Conservation (phyloP, 2,888 invertebrate genomes). For the Glyphotaelius pellucidus region DNA sequence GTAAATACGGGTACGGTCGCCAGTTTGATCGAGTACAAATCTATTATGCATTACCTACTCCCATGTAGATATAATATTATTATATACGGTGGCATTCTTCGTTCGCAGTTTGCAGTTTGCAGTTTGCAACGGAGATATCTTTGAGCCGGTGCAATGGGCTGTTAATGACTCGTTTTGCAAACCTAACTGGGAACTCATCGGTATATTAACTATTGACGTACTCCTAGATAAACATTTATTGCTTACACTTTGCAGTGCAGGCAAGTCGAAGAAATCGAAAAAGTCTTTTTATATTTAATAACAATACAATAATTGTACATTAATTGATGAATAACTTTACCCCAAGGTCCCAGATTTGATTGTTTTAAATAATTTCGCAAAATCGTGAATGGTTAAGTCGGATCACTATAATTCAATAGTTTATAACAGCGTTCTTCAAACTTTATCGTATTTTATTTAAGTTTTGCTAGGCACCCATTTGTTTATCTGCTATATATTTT, state of each 20-base stretch:
- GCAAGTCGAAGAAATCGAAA: not conserved
- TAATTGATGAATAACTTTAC: not conserved
- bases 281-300: too few species aligned
- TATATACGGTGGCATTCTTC: not conserved
- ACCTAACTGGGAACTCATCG: conserved; percentile 2
- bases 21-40: not conserved
- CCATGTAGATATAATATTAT: not conserved
- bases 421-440: too few species aligned
- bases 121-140: not conserved
- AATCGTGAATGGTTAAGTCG: too few species aligned
- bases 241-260: not conserved
- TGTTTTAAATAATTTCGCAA: too few species aligned
- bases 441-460: too few species aligned
- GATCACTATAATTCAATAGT: too few species aligned
- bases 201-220: not conserved
- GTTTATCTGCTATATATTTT: too few species aligned
- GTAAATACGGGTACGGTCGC: not conserved
- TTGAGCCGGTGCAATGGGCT: not conserved
- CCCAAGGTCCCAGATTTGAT: not conserved
- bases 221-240: not conserved
- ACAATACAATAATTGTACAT: not conserved
- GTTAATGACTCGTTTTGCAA: not conserved
- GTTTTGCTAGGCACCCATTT: too few species aligned
- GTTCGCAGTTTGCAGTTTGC: not conserved
- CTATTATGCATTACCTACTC: not conserved